Base-by-base conservation (phyloP, 2,113 vertebrate genomes). In the Mesoclemmys tuberculata region DNA sequence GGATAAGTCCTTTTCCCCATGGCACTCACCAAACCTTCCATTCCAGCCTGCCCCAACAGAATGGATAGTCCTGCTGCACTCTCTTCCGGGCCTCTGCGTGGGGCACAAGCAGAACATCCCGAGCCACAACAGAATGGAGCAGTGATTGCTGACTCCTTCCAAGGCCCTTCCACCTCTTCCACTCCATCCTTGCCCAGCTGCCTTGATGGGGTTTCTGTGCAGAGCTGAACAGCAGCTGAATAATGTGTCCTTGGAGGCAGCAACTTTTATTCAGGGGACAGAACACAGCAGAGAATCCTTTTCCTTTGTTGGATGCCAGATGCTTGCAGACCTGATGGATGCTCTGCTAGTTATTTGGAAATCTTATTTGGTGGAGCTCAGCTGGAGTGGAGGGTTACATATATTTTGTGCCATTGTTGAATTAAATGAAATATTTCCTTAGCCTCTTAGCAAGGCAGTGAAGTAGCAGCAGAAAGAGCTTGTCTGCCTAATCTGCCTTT, bases 341-440 rank as follows among this genome's bases (percentile, higher is more conserved):
- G 90, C 84, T 86, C 61, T 14, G 14, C 44, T 49, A 49, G 52
- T 22, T 31, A 52, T 55, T 56, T 75, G 78, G 84, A 86, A 91
- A 91, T 91, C 80, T 61, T 78, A 86, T 91, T 91, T 85, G 61
- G 68, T 58, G 84, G 79, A 86, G 90, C 77, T 75, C 78, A 82
- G 84, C 89, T 80, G 89, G 89, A 84, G 55, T 9, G 29, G 75
- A 83, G 56, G 58, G 26, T 51, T 54, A 49, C 89, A n/a, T 90
- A 24, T 12, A 48, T 46, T 31, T 51, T 56, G 52, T 21, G 51
- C 49, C 75, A 86, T 75, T 44, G 78, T 86, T 75, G 78, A 85
- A 86, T 86, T 86, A 86, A 82, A 86, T 86, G 84, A 91, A 86
- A 82, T 58, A 86, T 56, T 86, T 91, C 84, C 52, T 81, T 52